Conservation (phyloP, 2,113 vertebrate species). For the Zingel zingel region DNA sequence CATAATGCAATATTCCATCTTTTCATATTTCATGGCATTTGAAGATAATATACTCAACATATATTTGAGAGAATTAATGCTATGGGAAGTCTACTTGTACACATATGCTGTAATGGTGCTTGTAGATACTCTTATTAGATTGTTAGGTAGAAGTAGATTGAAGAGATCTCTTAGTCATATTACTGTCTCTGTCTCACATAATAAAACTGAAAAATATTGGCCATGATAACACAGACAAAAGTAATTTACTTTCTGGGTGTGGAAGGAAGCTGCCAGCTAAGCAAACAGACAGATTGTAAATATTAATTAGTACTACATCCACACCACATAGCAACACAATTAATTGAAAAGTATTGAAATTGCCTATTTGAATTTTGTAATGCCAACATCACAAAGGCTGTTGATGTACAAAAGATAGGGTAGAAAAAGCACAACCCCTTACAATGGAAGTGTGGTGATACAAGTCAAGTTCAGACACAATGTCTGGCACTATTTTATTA, state of each 20-base stretch:
- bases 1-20: constrained; percentile 51
- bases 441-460: background rate
- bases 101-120: constrained; percentile 19
- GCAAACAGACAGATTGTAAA: constrained; percentile 52
- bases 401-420: constrained; percentile 27
- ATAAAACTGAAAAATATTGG: constrained; percentile 51
- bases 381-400: constrained; percentile 44
- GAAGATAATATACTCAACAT: constrained; percentile 22
- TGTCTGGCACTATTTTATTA: background rate
- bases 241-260: constrained; percentile 39
- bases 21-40: constrained; percentile 36
- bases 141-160: background rate
- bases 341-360: constrained; percentile 57
- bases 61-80: constrained; percentile 28
- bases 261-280: constrained; percentile 40
- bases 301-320: constrained; percentile 43
- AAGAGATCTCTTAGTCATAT: constrained; percentile 22
- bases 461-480: background rate
- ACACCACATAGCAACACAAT: constrained; percentile 16
- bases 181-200: constrained; percentile 3
- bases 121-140: constrained; percentile 25
- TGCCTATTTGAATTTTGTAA: constrained; percentile 33
- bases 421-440: background rate
- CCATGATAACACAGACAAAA: constrained; percentile 29
- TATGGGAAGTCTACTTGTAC: constrained; percentile 21